Conservation (phyloP, 2,113 vertebrate genomes). For the Willisornis vidua region DNA sequence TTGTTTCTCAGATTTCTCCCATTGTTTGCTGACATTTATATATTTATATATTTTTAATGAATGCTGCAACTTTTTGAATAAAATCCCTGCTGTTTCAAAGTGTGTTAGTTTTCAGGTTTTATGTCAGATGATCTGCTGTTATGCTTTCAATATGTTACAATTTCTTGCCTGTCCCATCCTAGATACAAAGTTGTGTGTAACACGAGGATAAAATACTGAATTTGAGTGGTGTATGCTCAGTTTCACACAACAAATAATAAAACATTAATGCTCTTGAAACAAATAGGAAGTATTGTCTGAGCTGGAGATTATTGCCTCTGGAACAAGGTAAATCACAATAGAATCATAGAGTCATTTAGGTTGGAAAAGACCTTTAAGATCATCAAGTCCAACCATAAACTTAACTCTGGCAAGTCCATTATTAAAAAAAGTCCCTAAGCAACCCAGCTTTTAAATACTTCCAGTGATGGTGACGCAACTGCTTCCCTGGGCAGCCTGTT, state of each 20-base stretch:
- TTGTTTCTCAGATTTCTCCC: not conserved
- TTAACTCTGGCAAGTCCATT: not conserved
- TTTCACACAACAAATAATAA: not conserved
- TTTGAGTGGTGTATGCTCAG: not conserved
- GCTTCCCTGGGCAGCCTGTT: not conserved
- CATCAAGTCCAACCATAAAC: not conserved
- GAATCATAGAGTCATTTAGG: not conserved
- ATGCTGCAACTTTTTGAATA: not conserved
- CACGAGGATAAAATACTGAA: not conserved
- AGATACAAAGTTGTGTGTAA: not conserved
- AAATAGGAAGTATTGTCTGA: not conserved
- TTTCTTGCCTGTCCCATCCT: not conserved
- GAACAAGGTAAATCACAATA: not conserved
- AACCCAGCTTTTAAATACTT: not conserved
- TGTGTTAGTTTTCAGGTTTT: not conserved
- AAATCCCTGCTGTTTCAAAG: not conserved
- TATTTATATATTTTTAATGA: not conserved
- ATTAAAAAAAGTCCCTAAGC: not conserved
- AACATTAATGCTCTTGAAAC: not conserved
- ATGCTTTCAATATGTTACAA: not conserved
- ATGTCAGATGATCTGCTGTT: not conserved
- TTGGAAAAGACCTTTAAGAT: not conserved
- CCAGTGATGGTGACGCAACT: not conserved
- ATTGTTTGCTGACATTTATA: not conserved
- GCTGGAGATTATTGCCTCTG: not conserved